Evolutionary conservation across 2,113 vertebrate genomes (phyloP).

Genomic region (Calidris pugnax): DNA sequence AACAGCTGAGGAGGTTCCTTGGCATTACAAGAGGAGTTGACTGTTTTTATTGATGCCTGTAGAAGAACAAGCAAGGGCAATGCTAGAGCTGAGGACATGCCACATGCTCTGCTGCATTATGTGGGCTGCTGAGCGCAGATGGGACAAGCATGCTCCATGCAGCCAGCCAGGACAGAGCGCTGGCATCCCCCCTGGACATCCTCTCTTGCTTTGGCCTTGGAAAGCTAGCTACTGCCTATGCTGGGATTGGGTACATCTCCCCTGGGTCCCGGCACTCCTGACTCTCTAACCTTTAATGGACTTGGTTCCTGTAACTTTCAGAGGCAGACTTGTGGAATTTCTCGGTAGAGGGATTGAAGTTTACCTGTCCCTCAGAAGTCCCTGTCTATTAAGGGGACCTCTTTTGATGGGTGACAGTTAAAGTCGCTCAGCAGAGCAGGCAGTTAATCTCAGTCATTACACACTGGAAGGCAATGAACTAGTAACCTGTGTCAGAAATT

Average conservation of each 20-base stretch:
- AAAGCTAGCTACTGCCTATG: fast-evolving
- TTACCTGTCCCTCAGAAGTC: background rate
- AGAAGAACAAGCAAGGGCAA: background rate
- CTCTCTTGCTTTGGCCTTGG: background rate
- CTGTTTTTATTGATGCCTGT: fast-evolving
- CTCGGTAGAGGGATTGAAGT: background rate
- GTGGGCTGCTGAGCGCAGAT: background rate
- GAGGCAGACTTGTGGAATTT: background rate
- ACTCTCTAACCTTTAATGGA: background rate
- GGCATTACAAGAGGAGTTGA: background rate
- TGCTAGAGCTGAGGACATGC: background rate
- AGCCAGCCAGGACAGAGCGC: fast-evolving
- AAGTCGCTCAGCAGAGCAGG: background rate
- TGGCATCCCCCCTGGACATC: background rate
- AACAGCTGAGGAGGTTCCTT: background rate
- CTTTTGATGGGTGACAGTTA: background rate
- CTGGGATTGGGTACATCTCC: background rate
- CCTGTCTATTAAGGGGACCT: background rate
- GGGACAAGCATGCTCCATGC: background rate
- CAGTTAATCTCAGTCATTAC: background rate
- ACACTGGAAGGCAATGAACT: background rate
- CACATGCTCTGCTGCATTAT: no score
- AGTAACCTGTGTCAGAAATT: constrained; percentile 1
- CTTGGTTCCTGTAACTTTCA: background rate
- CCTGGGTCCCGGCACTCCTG: background rate